Base-by-base conservation (phyloP, 2,888 invertebrate genomes). In the Cremastinae sp. region DNA sequence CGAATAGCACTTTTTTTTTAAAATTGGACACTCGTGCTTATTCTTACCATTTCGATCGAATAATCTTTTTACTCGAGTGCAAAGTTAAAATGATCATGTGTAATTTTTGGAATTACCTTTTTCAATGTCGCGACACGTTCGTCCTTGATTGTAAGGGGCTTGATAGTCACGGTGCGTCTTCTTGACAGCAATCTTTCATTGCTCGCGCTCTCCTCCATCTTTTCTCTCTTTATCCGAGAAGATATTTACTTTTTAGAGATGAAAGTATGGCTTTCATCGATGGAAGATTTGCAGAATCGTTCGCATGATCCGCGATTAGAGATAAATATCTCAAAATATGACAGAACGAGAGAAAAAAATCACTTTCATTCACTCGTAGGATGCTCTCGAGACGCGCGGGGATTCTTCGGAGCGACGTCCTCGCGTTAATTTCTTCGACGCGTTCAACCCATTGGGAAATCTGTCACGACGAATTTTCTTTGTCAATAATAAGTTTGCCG, bases 111-210 rank as follows among this genome's bases (percentile, higher is more conserved):
- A n/a, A 28, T 49, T 84, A 91, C 91, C 88, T 90, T 91, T 81
- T 91, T 90, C 28, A 90, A 89, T n/a, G 90, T 90, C 36, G 90
- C 90, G 74, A 89, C 87, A 64, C 90, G 87, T 77, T 91, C 91
- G 82, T 91, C 91, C 85, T 91, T 91, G 34, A 90, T 88, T 81
- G 90, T 90, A 75, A 90, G 87, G 49, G 90, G 81, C 75, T 88
- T 87, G 28, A 87, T 79, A 49, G 87, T 84, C 34, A 85, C 87
- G 38, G 88, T 88, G 72, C 89, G 88, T 83, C 89, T 85, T 82
- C 89, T 85, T 74, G 87, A 88, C 81, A 86, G 82, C 62, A 86
- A 84, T 78, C 87, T 89, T 78, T 88, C 88, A 59, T 61, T 73
- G 72, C 85, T 86, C 74, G 82, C 83, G 77, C 83, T 73, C 78